Base-by-base conservation (phyloP, 53 echinoderm and acorn worm genomes). In the Arbacia lixula region DNA sequence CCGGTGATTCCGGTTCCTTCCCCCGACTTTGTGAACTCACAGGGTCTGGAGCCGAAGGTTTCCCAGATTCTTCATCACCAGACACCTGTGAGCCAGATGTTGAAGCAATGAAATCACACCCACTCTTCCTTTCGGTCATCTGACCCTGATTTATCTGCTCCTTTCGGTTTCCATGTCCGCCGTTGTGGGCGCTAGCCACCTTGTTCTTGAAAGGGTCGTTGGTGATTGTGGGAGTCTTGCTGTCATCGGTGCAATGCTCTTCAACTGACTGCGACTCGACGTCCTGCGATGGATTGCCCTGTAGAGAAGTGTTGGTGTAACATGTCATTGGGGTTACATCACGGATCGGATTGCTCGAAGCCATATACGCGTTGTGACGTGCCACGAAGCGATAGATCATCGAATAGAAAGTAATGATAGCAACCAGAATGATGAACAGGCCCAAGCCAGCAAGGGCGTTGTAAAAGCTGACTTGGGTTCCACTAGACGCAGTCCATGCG, bases 381-480 rank as follows among this genome's bases (percentile, higher is more conserved):
- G 28, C 30, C 27, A 71, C 51, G 51, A 71, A 71, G 41, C 72
- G 34, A 34, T 34, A 72, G 28, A 74, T 74, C 19, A 52, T 11
- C 26, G 21, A 4, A 17, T 74, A 53, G 26, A 12, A 43, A 29
- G 11, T 34, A 3, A 34, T 21, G 46, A 74, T 30, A 31, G 46
- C 1, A 1, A n/a, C 54, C 30, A 50, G 46, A 16, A 53, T 19
- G 19, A 53, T 4, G 29, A 53, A 53, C 6, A 21, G 11, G 32
- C 53, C 53, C 5, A 74, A 21, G 9, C 74, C 51, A 12, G 32
- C n/a, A 1, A 74, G 35, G 19, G 52, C n/a, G n/a, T 33, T n/a
- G 53, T 53, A 53, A 29, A 32, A 53, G 6, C 33, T 20, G 1
- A 16, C 30, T n/a, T 33, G 20, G 19, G 51, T n/a, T 3, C 0